Base-by-base conservation (phyloP, 2,113 vertebrate species). In the Laterallus jamaicensis region DNA sequence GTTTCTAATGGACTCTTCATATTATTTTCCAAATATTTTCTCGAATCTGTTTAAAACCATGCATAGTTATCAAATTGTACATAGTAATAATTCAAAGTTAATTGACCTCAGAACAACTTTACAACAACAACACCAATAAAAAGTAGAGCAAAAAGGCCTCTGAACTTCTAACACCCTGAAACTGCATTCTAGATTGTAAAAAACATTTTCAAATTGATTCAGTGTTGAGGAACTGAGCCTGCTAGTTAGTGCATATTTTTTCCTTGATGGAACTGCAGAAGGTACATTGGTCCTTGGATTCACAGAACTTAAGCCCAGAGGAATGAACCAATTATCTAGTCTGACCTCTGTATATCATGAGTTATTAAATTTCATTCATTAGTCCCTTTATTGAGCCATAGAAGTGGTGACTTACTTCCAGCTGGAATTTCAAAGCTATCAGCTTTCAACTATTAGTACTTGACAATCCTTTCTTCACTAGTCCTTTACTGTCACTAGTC, bases 321-420 rank as follows among this genome's bases (percentile, higher is more conserved):
- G 55, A 93, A 88, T 40, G n/a, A 95, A 69, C 9, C 78, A 85
- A 87, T 94, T 94, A 95, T 88, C 82, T 86, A n/a, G 18, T 88
- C 68, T 88, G 68, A 95, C 85, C 63, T 92, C 52, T 82, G 31
- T 44, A 67, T 76, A 71, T 74, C 40, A 80, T 2, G 1, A 82
- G 78, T 80, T 95, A 94, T 52, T 82, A 87, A 37, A 96, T 93
- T 93, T 90, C 87, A 93, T 59, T 93, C 87, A 92, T 92, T 90
- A 88, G 66, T 12, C 67, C 40, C 40, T 86, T 79, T 88, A 90
- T 32, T 59, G 79, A 97, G 63, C 59, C 37, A 25, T 1, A 35
- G 50, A 93, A 89, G 42, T 62, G 17, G 74, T 76, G 50, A 74
- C 39, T 76, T 40, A 44, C 60, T 93, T 96, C 40, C 69, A 90